phyloP scores from a whole-genome alignment of 1,140 invertebrate species.

The Notospermus geniculatus region DNA sequence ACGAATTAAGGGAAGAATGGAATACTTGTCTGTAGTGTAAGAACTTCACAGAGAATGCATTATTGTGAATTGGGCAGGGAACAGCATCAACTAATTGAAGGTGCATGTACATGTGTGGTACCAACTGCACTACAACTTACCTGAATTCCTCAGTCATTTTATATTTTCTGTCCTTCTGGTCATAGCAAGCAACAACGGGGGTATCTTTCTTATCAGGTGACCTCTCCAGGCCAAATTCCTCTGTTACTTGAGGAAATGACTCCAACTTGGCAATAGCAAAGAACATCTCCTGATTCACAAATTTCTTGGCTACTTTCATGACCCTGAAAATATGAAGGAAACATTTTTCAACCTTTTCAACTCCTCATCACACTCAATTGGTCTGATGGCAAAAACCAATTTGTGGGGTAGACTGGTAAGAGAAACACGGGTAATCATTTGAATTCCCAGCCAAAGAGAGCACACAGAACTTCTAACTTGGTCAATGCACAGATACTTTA shows the following conservation, averaged over 20 bases:
- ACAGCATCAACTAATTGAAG: too few species aligned
- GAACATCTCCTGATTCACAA: constrained; percentile 63
- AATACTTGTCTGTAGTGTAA: background rate
- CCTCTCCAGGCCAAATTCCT: constrained; percentile 85
- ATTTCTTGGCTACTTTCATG: constrained; percentile 72
- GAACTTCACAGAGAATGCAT: too few species aligned
- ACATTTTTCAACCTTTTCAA: background rate
- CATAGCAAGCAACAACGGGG: constrained; percentile 80
- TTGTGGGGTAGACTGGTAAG: too few species aligned
- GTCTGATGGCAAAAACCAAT: too few species aligned
- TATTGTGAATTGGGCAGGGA: too few species aligned
- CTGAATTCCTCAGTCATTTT: constrained; percentile 87
- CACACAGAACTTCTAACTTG: too few species aligned
- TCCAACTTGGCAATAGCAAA: constrained; percentile 91
- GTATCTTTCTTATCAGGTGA: constrained; percentile 75
- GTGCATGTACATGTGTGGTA: too few species aligned
- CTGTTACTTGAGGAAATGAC: constrained; percentile 61
- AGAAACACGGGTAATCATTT: too few species aligned
- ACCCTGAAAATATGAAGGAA: constrained; percentile 34
- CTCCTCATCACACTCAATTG: constrained; percentile 6
- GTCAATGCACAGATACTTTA: too few species aligned
- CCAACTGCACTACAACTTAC: too few species aligned
- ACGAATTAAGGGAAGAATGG: constrained; percentile 33
- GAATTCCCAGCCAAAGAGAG: too few species aligned
- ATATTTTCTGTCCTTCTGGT: constrained; percentile 84